Conservation (phyloP, 92 coral and sea anemone genomes). For the Porites lobata region DNA sequence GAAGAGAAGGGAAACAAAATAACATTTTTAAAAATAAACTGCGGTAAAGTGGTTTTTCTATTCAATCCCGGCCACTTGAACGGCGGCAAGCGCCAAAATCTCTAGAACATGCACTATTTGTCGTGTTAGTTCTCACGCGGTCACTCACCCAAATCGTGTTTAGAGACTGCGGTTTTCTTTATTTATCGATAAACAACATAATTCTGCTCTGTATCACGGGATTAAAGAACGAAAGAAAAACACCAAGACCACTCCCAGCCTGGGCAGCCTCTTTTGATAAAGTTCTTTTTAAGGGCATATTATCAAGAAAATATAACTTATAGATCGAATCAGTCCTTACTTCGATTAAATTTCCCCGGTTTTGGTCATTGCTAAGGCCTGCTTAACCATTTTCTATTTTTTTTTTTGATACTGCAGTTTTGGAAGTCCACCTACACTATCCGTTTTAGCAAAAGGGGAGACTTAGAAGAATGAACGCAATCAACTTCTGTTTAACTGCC, state of each 20-base stretch:
- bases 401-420: not conserved
- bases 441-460: too few relatives aligned
- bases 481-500: not conserved
- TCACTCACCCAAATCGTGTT: not conserved
- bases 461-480: not conserved
- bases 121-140: not conserved
- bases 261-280: too few relatives aligned
- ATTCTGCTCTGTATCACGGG: slow-evolving; percentile 14
- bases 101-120: not conserved
- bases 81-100: not conserved
- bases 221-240: not conserved
- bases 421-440: too few relatives aligned
- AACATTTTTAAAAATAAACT: not conserved
- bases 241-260: too few relatives aligned
- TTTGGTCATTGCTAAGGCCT: too few relatives aligned
- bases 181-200: not conserved
- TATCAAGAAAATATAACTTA: not conserved
- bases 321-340: too few relatives aligned
- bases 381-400: too few relatives aligned
- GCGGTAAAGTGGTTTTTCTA: not conserved
- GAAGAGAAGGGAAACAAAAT: not conserved
- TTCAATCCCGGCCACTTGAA: not conserved
- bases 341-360: too few relatives aligned
- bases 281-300: not conserved
- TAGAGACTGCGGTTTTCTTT: not conserved